Percentiles rank a stretch among this genome's conserved stretches.
Evolutionary conservation across 2,113 vertebrate genomes (phyloP).

Genomic region (Lutjanus erythropterus): DNA sequence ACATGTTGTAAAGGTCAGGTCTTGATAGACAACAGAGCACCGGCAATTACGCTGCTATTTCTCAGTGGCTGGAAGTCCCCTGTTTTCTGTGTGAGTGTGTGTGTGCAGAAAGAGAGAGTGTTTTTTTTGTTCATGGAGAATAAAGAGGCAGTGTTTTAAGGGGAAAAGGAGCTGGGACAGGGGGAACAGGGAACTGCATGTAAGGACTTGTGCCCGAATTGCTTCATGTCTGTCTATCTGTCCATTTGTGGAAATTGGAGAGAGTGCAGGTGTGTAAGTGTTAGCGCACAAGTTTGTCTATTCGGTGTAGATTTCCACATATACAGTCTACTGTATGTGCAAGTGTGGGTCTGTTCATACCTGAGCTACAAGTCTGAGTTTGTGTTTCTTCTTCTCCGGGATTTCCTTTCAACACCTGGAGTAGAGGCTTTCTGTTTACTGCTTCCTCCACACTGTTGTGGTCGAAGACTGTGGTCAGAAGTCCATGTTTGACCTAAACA

Average conservation of each 20-base stretch:
- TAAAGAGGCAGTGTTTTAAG: constrained; percentile 84
- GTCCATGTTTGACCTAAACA: constrained; percentile 27
- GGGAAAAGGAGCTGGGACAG: constrained; percentile 69
- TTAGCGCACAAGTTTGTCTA: constrained; percentile 2
- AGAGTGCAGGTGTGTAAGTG: constrained; percentile 62
- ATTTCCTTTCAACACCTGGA: constrained; percentile 30
- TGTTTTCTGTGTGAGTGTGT: constrained; percentile 58
- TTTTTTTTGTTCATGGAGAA: constrained; percentile 74
- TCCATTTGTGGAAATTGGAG: constrained; percentile 71
- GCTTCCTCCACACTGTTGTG: constrained; percentile 1
- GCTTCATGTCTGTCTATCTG: constrained; percentile 71
- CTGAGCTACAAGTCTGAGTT: constrained; percentile 27
- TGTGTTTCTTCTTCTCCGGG: constrained; percentile 22
- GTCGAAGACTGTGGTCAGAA: constrained; percentile 9
- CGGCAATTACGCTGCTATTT: constrained; percentile 81
- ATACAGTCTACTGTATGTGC: background rate
- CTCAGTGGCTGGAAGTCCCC: constrained; percentile 83
- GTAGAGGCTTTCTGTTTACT: constrained; percentile 8
- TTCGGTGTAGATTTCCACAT: constrained; percentile 15
- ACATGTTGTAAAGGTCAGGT: constrained; percentile 82
- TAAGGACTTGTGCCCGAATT: constrained; percentile 76
- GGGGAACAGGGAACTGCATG: constrained; percentile 72
- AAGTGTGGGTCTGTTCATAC: constrained; percentile 14
- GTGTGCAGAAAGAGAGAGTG: constrained; percentile 59
- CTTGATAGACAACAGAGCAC: constrained; percentile 86